Evolutionary conservation across 2,888 invertebrate species (phyloP).

Genomic region (Lampropteryx suffumata): DNA sequence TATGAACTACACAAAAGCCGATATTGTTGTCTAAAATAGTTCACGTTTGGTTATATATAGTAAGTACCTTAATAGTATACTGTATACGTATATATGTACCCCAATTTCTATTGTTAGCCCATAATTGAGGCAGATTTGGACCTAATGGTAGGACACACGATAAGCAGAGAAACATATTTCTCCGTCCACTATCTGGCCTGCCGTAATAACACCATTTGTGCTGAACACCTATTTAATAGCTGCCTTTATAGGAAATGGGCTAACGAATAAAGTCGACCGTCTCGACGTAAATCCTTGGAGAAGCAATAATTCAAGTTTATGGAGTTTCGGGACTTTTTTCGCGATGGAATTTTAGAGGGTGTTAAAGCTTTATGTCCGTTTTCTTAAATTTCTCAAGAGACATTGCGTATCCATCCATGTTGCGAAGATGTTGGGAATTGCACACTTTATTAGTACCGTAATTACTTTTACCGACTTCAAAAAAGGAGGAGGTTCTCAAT

Average conservation of each 20-base stretch:
- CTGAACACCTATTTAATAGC: slow-evolving; percentile 69
- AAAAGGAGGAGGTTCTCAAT: too few relatives aligned
- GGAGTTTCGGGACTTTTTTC: slow-evolving; percentile 62
- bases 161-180: slow-evolving; percentile 57
- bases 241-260: slow-evolving; percentile 62
- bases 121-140: slow-evolving; percentile 45
- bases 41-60: too few relatives aligned
- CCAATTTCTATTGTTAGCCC: slow-evolving; percentile 41
- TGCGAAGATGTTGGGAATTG: neutral
- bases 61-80: neutral
- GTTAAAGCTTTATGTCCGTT: slow-evolving; percentile 51
- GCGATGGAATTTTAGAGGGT: slow-evolving; percentile 45
- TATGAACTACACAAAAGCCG: too few relatives aligned
- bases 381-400: slow-evolving; percentile 19
- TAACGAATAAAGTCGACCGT: slow-evolving; percentile 75
- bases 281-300: slow-evolving; percentile 68
- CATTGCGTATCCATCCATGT: slow-evolving; percentile 1
- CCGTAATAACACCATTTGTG: slow-evolving; percentile 62
- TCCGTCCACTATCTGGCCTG: slow-evolving; percentile 54
- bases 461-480: too few relatives aligned
- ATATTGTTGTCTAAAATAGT: too few relatives aligned
- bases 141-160: slow-evolving; percentile 43
- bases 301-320: slow-evolving; percentile 75
- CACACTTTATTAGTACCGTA: too few relatives aligned
- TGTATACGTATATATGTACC: slow-evolving; percentile 20